Conservation (phyloP, 1,140 invertebrate genomes). For the Hycleus cichorii region DNA sequence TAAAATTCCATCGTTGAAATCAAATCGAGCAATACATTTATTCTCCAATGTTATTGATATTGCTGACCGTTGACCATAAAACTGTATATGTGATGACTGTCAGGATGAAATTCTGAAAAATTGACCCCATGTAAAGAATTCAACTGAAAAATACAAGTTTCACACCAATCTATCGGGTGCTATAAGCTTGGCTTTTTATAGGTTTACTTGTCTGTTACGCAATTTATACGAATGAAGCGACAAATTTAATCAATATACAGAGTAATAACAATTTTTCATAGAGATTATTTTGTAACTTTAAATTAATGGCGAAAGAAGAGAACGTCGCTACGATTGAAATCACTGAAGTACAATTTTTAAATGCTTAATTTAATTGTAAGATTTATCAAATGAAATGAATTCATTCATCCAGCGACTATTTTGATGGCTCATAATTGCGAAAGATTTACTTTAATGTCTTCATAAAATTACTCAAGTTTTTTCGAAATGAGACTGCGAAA, state of each 20-base stretch:
- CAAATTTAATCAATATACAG: neutral
- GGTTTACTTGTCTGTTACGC: conserved; percentile 8
- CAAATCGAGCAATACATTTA: conserved; percentile 32
- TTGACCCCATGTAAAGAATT: conserved; percentile 17
- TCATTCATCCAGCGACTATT: too few relatives aligned
- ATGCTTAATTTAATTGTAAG: too few relatives aligned
- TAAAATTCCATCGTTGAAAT: conserved; percentile 31
- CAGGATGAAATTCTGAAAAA: conserved; percentile 30
- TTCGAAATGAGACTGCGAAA: too few relatives aligned
- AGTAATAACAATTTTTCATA: too few relatives aligned
- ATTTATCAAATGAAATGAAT: too few relatives aligned
- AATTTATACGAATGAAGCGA: neutral
- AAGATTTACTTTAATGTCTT: too few relatives aligned
- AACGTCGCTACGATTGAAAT: too few relatives aligned
- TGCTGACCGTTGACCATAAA: conserved; percentile 30
- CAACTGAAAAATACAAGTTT: conserved; percentile 18
- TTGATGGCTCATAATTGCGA: too few relatives aligned
- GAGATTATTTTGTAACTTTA: too few relatives aligned
- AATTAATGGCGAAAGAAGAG: too few relatives aligned
- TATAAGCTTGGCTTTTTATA: conserved; percentile 18
- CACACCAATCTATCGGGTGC: conserved; percentile 15
- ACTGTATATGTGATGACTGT: conserved; percentile 35
- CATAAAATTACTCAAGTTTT: too few relatives aligned
- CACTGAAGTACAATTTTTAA: too few relatives aligned
- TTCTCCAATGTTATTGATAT: conserved; percentile 35